Conservation (phyloP, 2,888 invertebrate species). For the Brachycybe producta region DNA sequence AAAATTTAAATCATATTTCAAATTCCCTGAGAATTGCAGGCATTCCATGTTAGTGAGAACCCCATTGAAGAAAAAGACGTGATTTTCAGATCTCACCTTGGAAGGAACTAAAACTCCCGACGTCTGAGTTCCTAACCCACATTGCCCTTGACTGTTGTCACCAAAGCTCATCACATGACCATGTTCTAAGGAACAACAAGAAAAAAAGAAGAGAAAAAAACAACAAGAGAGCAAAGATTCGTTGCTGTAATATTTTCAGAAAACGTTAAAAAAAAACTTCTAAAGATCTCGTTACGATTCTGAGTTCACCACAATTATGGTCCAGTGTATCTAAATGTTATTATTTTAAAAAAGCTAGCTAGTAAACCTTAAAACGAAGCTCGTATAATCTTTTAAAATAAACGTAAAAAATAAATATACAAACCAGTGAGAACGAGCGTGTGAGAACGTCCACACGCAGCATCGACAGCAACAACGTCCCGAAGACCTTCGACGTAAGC, state of each 20-base stretch:
- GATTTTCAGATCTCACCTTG: slow-evolving; percentile 33
- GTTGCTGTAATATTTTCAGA: too few relatives aligned
- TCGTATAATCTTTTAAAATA: slow-evolving; percentile 1
- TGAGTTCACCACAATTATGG: too few relatives aligned
- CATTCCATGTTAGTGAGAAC: too few relatives aligned
- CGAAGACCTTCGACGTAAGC: slow-evolving; percentile 60
- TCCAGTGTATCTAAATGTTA: too few relatives aligned
- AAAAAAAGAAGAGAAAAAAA: slow-evolving; percentile 7
- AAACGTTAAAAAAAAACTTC: too few relatives aligned
- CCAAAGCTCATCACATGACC: slow-evolving; percentile 81
- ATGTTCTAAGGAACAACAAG: slow-evolving; percentile 48
- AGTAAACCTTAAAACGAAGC: too few relatives aligned
- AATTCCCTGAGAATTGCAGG: too few relatives aligned
- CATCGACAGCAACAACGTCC: slow-evolving; percentile 67
- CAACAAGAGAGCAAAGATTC: neutral
- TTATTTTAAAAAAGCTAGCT: too few relatives aligned
- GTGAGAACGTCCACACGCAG: slow-evolving; percentile 75
- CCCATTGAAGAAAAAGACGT: too few relatives aligned
- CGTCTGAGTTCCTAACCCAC: slow-evolving; percentile 61
- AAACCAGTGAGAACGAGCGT: slow-evolving; percentile 70
- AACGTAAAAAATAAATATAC: too few relatives aligned
- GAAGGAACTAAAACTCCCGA: slow-evolving; percentile 38
- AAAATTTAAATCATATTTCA: too few relatives aligned
- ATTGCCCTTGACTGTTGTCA: slow-evolving; percentile 83
- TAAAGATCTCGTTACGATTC: too few relatives aligned